phyloP scores from a whole-genome alignment of 2,797 vertebrate species.

The Semotilus atromaculatus region DNA sequence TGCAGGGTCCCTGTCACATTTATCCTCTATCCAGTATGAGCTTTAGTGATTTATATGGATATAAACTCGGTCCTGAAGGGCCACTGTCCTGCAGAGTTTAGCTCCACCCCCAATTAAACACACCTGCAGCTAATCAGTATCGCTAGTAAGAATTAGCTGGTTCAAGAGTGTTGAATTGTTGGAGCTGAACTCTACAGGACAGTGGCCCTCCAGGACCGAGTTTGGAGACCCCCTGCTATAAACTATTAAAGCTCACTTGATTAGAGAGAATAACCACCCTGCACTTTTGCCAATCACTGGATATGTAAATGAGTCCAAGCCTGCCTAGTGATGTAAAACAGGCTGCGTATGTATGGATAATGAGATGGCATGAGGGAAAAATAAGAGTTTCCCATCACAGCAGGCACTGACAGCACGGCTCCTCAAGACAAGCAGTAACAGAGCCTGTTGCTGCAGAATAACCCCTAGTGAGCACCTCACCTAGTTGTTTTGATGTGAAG shows the following conservation, averaged over 20 bases:
- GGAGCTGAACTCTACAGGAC: too few species aligned
- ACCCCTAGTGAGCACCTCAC: background rate
- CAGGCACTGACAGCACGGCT: slow-evolving; percentile 43
- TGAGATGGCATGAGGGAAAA: slow-evolving; percentile 7
- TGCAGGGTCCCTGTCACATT: slow-evolving; percentile 10
- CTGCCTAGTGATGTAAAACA: slow-evolving; percentile 33
- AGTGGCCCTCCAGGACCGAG: too few species aligned
- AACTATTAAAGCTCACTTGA: background rate
- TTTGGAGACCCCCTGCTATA: background rate
- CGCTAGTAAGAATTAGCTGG: too few species aligned
- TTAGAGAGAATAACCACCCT: background rate
- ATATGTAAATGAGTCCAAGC: slow-evolving; percentile 36
- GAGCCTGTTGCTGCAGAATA: background rate
- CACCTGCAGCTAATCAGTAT: too few species aligned
- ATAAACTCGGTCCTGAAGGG: too few species aligned
- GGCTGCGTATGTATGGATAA: background rate
- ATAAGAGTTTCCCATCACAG: slow-evolving; percentile 34
- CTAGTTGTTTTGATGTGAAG: background rate
- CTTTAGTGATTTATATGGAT: too few species aligned
- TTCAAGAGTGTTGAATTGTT: too few species aligned
- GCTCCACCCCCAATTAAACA: too few species aligned
- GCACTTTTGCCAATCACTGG: background rate
- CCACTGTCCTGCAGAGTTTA: too few species aligned
- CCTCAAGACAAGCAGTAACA: background rate
- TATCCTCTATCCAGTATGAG: background rate